Evolutionary conservation across 1,140 invertebrate genomes (phyloP), one percentile per base, ranked within the genome.

Genomic region (Cyclina sinensis): DNA sequence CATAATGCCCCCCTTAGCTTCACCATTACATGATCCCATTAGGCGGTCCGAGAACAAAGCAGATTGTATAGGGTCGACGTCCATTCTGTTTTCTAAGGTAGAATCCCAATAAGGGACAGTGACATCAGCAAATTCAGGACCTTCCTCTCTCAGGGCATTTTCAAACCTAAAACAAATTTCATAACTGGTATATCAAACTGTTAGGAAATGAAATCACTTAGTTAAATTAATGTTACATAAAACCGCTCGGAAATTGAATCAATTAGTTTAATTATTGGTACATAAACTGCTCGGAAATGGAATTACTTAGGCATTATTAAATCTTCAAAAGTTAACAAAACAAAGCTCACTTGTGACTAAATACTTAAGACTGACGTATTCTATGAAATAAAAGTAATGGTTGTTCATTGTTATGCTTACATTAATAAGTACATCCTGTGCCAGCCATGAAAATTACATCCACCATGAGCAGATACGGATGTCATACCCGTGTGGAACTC

Each of bases 21-120:
- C 94, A 21, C 95, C 95, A 88, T 95, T 91, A 11, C 94, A 93
- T 83, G 95, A 95, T 1, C 95, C 95, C 32, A 95, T 51, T 73
- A 96, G 94, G 9, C 93, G 88, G 0, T 92, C 83, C 51, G 87
- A 93, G 88, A 94, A 96, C 35, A 96, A 90, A 37, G 94, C 91
- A 0, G 95, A 96, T 35, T 93, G 86, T 4, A 91, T 90, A 14
- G 93, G 88, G 81, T 95, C 91, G n/a, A n/a, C n/a, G 0, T 90
- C 91, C 57, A 96, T 90, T 80, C 92, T 91, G 4, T 88, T 84
- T 62, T 96, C 95, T 46, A 96, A 57, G 0, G 93, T 92, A 9
- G 91, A 92, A 82, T 95, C 95, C 95, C 95, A 96, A 89, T 95
- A 96, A 12, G 95, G 95, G 21, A 96, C 57, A 1, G 95, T 94